Evolutionary conservation across 2,113 vertebrate genomes (phyloP), one percentile per base, ranked within the genome.

Genomic region (Mormyrus iriodes): DNA sequence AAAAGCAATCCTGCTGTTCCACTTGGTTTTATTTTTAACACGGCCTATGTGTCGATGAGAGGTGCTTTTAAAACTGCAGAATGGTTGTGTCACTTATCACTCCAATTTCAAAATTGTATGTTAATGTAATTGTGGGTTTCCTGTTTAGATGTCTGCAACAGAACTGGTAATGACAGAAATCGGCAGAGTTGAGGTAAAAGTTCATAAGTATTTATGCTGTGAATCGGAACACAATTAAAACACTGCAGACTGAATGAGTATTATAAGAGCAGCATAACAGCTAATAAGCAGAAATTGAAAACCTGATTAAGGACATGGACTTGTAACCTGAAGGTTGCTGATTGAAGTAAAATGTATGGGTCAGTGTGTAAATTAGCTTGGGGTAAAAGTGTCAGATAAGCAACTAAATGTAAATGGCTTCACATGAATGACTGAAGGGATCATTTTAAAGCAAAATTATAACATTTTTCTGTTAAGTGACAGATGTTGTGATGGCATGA

Each of bases 101-200:
- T n/a, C 44, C 44, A 48, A 39, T 46, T 24, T 84, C 21, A 24
- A 21, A n/a, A 48, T 8, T 84, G 21, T 79, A 39, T 84, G 82
- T 48, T 42, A 7, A 48, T 84, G 49, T 52, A 86, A 86, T 27
- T 86, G 49, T 84, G 21, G 21, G 7, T 24, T 84, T 48, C 24
- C 44, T 46, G 24, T 84, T 48, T 84, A 84, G 82, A 84, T 84
- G 82, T 84, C 82, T 46, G 82, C 82, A 84, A n/a, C 39, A 84
- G 82, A 48, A 24, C 44, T 48, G 44, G 82, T 48, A 46, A 42
- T 84, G 82, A 84, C 44, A 84, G 82, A 48, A 84, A 46, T 84
- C 82, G 39, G 82, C 82, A 84, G 44, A 44, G 44, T 48, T 84
- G 82, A 46, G 42, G 44, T 44, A 84, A 48, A 44, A 12, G 24